phyloP scores from a whole-genome alignment of 2,888 invertebrate genomes.

The Drosophila sordidula region DNA sequence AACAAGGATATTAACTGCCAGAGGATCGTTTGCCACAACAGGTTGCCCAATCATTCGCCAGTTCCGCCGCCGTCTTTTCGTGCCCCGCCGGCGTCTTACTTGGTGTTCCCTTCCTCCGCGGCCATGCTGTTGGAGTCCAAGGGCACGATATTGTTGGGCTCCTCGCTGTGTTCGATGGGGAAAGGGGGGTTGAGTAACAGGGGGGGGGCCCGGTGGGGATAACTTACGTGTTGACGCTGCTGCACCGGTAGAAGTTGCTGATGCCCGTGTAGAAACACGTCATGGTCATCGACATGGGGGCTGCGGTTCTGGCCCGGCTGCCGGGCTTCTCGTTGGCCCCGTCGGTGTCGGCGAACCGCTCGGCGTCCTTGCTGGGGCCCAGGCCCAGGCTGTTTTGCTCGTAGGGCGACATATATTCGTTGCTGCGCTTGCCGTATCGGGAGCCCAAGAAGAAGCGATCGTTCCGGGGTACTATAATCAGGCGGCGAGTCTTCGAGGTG shows the following conservation, averaged over 20 bases:
- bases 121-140: slow-evolving; percentile 52
- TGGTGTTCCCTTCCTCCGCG: slow-evolving; percentile 34
- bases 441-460: slow-evolving; percentile 85
- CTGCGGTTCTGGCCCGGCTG: slow-evolving; percentile 13
- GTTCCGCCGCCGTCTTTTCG: not conserved
- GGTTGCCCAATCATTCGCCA: slow-evolving; percentile 49
- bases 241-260: slow-evolving; percentile 86
- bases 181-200: not conserved
- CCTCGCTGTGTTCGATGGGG: slow-evolving; percentile 60
- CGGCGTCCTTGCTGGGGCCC: slow-evolving; percentile 33
- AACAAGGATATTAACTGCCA: slow-evolving; percentile 51
- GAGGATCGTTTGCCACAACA: slow-evolving; percentile 53
- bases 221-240: slow-evolving; percentile 85
- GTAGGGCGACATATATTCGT: slow-evolving; percentile 67
- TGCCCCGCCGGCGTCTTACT: slow-evolving; percentile 29
- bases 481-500: slow-evolving; percentile 78
- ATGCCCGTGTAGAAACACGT: slow-evolving; percentile 86
- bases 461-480: slow-evolving; percentile 84
- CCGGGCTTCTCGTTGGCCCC: slow-evolving; percentile 19
- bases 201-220: too few relatives aligned
- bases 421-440: slow-evolving; percentile 84
- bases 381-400: slow-evolving; percentile 62
- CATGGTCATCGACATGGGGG: slow-evolving; percentile 54
- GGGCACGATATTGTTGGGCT: slow-evolving; percentile 65
- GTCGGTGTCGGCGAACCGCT: slow-evolving; percentile 38